Base-by-base conservation (phyloP, 2,888 invertebrate genomes). In the Pseudolycoriella hygida region DNA sequence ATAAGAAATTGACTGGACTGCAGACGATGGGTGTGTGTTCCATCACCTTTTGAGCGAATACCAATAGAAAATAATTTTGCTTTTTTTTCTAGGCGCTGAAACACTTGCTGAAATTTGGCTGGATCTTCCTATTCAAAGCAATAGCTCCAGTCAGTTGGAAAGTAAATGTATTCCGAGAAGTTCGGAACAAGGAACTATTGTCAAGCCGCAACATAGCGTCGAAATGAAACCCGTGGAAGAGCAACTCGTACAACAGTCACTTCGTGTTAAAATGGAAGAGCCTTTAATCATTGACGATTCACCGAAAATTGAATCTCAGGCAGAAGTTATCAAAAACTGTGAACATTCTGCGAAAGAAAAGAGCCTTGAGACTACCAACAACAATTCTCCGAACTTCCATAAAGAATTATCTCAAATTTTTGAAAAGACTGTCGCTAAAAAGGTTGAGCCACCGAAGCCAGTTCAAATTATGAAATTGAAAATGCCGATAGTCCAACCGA, bases 1-100 rank as follows among this genome's bases (percentile, higher is more conserved):
- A 92, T 61, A 71, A 80, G 50, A 80, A 81, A 20, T 80, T 79
- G 56, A 83, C 85, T 1, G 90, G 90, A 2, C 60, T 87, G 47
- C 88, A 89, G 67, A 87, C 84, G 0, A 66, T 87, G 53, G 84
- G 80, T 76, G 55, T 46, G 45, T 41, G 39, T 6, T 38, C 8
- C n/a, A 17, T 8, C 30, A 39, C 20, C 19, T n/a, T 44, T 40
- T 15, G 12, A 12, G 32, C 11, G n/a, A 30, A 15, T 42, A 14
- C n/a, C 5, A 30, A 18, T 41, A 17, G 10, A 37, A 15, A 40
- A 25, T 43, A 12, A 17, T 45, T 44, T 46, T 42, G 30, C 47
- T 50, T 52, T 49, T 51, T 52, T 38, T 62, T 68, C 12, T 61
- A 77, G 86, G 88, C 38, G 77, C 82, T 11, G 89, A 90, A 67